A percentile compares a stretch with the other conserved stretches of the same genome.
phyloP scores from a whole-genome alignment of 2,888 invertebrate genomes.

The Meiosimyza decipiens region DNA sequence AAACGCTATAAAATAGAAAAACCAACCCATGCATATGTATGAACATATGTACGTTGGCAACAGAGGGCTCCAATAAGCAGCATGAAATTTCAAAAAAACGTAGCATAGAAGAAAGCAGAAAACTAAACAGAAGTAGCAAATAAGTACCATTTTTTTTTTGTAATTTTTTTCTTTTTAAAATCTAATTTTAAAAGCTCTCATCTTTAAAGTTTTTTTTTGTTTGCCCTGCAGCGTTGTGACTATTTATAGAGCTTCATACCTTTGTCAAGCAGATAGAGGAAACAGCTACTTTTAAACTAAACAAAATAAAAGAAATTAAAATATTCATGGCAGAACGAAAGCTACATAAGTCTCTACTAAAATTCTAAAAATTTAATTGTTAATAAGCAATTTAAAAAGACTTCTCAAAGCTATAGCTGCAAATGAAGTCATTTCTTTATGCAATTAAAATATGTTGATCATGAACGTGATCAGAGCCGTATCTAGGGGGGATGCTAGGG shows the following conservation, averaged over 20 bases:
- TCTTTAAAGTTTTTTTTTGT: constrained; percentile 8
- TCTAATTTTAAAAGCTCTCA: constrained; percentile 15
- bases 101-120: too few species aligned
- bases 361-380: too few species aligned
- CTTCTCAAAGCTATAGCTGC: not conserved
- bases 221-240: constrained; percentile 8
- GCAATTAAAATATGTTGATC: not conserved
- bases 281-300: not conserved
- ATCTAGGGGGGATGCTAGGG: too few species aligned
- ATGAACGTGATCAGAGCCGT: constrained; percentile 6
- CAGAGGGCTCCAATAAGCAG: too few species aligned
- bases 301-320: not conserved
- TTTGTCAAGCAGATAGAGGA: not conserved
- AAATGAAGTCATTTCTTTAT: not conserved
- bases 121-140: not conserved
- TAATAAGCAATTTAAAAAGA: not conserved
- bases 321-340: too few species aligned
- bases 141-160: not conserved
- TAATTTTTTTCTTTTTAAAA: constrained; percentile 5
- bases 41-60: too few species aligned
- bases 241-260: constrained; percentile 7
- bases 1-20: not conserved
- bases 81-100: too few species aligned
- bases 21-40: not conserved
- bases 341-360: too few species aligned